A percentile compares a stretch with the other conserved stretches of the same genome.
Evolutionary conservation across 2,113 vertebrate genomes (phyloP).

Genomic region (Kryptolebias marmoratus): DNA sequence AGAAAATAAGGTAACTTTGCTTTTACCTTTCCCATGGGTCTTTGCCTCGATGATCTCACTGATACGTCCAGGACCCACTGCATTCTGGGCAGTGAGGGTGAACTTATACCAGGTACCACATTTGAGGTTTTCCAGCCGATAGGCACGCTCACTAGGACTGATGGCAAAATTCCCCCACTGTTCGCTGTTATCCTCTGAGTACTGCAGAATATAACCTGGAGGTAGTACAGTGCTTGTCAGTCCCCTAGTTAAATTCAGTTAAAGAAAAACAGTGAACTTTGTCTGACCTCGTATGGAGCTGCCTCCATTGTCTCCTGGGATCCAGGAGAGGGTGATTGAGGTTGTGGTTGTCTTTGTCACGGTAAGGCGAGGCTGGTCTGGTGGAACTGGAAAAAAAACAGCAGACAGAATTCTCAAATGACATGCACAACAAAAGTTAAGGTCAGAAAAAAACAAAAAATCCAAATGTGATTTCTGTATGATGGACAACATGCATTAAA

Average conservation of each 20-base stretch:
- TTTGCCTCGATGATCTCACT: conserved; percentile 99
- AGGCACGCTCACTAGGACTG: conserved; percentile 95
- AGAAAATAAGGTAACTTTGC: not conserved
- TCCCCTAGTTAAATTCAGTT: too few relatives aligned
- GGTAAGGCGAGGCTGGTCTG: conserved; percentile 96
- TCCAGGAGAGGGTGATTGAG: conserved; percentile 98
- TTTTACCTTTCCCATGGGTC: conserved; percentile 93
- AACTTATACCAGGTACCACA: conserved; percentile 99
- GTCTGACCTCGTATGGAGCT: conserved; percentile 96
- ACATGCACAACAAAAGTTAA: not conserved
- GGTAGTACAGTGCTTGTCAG: not conserved
- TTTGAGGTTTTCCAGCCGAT: conserved; percentile 92
- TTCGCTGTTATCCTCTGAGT: conserved; percentile 98
- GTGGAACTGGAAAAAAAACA: conserved; percentile 85
- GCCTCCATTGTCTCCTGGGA: conserved; percentile 97
- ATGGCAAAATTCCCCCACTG: conserved; percentile 97
- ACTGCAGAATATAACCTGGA: conserved; percentile 95
- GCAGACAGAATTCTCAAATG: conserved; percentile 11
- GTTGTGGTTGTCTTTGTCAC: conserved; percentile 98
- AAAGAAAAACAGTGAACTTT: not conserved
- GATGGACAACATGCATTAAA: not conserved
- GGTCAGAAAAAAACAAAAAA: too few relatives aligned
- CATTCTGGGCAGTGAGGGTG: conserved; percentile 96
- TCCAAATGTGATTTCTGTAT: not conserved
- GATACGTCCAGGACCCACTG: conserved; percentile 95